Base-by-base conservation (phyloP, 2,888 invertebrate species). In the Tenthredo amoena region DNA sequence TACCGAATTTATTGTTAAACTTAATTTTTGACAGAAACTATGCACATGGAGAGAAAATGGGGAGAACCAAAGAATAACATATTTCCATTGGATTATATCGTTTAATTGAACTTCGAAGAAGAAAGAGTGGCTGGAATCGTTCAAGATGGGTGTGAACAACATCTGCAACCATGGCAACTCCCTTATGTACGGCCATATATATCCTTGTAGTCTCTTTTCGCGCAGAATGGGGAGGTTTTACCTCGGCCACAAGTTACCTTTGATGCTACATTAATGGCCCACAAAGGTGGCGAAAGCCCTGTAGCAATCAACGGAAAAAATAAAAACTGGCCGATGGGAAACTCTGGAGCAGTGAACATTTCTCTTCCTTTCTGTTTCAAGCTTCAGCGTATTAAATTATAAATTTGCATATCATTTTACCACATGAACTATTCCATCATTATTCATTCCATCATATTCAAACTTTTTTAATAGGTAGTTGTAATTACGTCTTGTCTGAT, bases 81-180 rank as follows among this genome's bases (percentile, higher is more conserved):
- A 55, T 55, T 55, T 55, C 1, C n/a, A 5, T n/a, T 6, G n/a
- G 6, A 68, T 62, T 68, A 34, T 18, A 68, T 15, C 6, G 34
- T 18, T 31, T 21, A 21, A 74, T 43, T 43, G 43, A 43, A 74
- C 4, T 77, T 7, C n/a, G 55, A 12, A 77, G 6, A 9, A 77
- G 26, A 34, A 55, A 77, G 55, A 77, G 50, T n/a, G 34, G 12
- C 40, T 40, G 31, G 43, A 74, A 74, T 43, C 21, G 26, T 77
- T 50, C 31, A 50, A 77, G 15, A 31, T 18, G 18, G 34, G 12
- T 50, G 77, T 26, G 43, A n/a, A 62, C 58, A 79, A 79, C 79
- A 79, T 37, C 37, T 58, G 79, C 55, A 79, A 37, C 79, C 79
- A 79, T 79, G 79, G 79, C 79, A 79, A 79, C 79, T 79, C 79